Evolutionary conservation across 2,797 vertebrate genomes (phyloP), one percentile per base, ranked within the genome.

Genomic region (Bradypodion pumilum): DNA sequence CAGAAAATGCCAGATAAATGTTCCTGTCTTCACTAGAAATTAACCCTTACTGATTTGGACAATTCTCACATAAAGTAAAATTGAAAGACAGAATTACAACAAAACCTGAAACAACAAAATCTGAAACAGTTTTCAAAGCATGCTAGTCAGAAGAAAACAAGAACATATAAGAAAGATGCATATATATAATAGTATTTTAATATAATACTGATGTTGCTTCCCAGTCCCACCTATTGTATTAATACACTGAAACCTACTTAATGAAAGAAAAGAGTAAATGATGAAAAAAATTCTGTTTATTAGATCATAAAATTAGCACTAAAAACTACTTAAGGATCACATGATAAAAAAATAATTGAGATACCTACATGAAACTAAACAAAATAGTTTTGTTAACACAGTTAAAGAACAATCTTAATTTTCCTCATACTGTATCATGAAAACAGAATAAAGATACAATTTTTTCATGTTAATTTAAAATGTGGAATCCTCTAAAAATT

Each of bases 1-100:
- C 96, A 95, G 86, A 87, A 95, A 96, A 94, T 88, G 91, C 87
- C 68, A 35, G 3, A 0, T 87, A 94, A 84, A 83, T 90, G 73
- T 78, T 93, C 82, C 90, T 90, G 88, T 88, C 59, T 68, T 90
- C 74, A 78, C 7, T 79, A 70, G 59, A 92, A 91, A 87, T 94
- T 92, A 95, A 90, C 90, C 88, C 86, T 85, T 90, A 84, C 80
- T 86, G 89, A 87, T 93, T 91, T 89, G 84, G 0, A 75, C 69
- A 32, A 46, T 0, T 0, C 56, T 81, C 81, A 83, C 73, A 82
- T n/a, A 42, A 83, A 90, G 68, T 25, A 68, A 84, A 86, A 82
- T 2, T 1, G 32, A 49, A 56, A 37, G 29, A 40, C 52, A 65
- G 12, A 7, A 5, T 1, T 21, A 15, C 81, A 74, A 86, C 63